Conservation (phyloP, 2,113 vertebrate species). For the Bos javanicus region DNA sequence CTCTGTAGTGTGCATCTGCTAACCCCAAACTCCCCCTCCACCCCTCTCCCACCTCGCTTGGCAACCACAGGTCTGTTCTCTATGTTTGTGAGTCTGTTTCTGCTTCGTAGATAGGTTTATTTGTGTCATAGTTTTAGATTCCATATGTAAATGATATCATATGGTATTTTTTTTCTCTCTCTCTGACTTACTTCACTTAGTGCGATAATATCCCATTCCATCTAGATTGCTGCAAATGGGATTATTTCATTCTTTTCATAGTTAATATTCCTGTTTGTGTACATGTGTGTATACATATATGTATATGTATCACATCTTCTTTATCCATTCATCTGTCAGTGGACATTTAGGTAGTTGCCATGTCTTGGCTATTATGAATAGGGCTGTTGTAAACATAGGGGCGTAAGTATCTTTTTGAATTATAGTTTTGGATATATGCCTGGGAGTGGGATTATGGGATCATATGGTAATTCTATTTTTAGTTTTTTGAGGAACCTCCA, state of each 20-base stretch:
- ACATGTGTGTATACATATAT: background rate
- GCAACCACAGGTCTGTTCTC: background rate
- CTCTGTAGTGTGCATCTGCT: background rate
- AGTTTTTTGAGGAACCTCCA: background rate
- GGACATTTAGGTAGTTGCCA: background rate
- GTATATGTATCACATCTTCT: background rate
- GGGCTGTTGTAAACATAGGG: background rate
- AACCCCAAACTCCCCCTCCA: background rate
- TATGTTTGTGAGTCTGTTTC: background rate
- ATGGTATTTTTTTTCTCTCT: background rate
- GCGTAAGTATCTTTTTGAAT: background rate
- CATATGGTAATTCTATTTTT: background rate
- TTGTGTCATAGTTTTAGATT: background rate
- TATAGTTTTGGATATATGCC: background rate
- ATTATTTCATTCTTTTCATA: background rate
- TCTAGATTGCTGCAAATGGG: background rate
- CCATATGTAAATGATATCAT: background rate
- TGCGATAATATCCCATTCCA: background rate
- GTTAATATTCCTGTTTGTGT: background rate
- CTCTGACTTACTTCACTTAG: background rate
- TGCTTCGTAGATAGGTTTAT: background rate
- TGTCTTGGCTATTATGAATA: background rate
- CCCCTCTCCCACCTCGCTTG: background rate
- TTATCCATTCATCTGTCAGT: background rate
- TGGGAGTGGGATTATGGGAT: background rate